Evolutionary conservation across 2,113 vertebrate species (phyloP), one percentile per base, ranked within the genome.

Genomic region (Malurus elegans): DNA sequence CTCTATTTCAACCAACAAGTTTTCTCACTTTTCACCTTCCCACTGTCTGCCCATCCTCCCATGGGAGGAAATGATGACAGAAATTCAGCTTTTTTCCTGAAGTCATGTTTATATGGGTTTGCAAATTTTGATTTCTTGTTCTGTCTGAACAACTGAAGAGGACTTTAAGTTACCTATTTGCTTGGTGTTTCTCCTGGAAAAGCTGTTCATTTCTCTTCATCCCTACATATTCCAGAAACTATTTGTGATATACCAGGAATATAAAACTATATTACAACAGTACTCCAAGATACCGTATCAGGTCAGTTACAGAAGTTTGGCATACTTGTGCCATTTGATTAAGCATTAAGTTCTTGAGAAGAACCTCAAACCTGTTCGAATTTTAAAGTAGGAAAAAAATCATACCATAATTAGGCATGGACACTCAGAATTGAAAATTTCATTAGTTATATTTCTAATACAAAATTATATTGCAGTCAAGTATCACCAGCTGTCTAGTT

Each of bases 51-150:
- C 32, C 16, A 25, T 60, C 18, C 8, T 9, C 26, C 4, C 18
- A 14, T 3, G 6, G 14, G 5, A 4, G 20, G 14, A 64, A 47
- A 54, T 60, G 12, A 44, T 28, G 15, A 36, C 0, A 2, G 8
- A 23, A 44, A 10, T 47, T 53, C 21, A 26, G 14, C 17, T 58
- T 81, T 74, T 74, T 54, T 72, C 26, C 45, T 64, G 4, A 45
- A 93, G 20, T 76, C 31, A 4, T 9, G 17, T 56, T 95, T 75
- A 61, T 5, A 12, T 15, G 7, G 4, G 8, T 72, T 90, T 76
- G 12, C 12, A 82, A 51, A 74, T 65, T 42, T 72, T 60, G 3
- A 75, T 85, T 75, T 90, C 62, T 26, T 4, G 8, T 73, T 70
- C 34, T 31, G 3, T 21, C 51, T 75, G 13, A 90, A 67, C 5